phyloP scores from a whole-genome alignment of 92 coral and sea anemone species.

The Galaxea fascicularis region DNA sequence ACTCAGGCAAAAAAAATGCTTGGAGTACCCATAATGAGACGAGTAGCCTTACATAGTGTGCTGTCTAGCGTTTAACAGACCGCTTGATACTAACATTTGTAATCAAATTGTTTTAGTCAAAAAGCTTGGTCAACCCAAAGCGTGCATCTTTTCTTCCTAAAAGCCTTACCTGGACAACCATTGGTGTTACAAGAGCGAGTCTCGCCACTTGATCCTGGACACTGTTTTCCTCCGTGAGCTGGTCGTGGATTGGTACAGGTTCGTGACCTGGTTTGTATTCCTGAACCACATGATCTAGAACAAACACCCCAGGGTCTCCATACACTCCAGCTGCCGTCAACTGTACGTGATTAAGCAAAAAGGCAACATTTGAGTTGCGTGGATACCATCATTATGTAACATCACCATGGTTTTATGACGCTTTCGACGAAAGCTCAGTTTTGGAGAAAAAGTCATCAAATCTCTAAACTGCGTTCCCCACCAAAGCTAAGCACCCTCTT shows the following conservation, averaged over 20 bases:
- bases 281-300: constrained; percentile 62
- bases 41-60: too few relatives aligned
- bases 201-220: constrained; percentile 56
- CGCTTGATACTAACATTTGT: too few relatives aligned
- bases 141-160: not conserved
- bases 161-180: constrained; percentile 47
- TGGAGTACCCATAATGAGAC: too few relatives aligned
- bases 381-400: not conserved
- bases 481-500: too few relatives aligned
- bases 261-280: constrained; percentile 52
- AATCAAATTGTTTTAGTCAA: too few relatives aligned
- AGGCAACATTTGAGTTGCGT: not conserved
- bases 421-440: too few relatives aligned
- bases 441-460: too few relatives aligned
- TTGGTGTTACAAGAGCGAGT: constrained; percentile 58
- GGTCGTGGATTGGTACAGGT: constrained; percentile 62
- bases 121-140: too few relatives aligned
- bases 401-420: too few relatives aligned
- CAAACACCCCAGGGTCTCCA: constrained; percentile 69
- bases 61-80: too few relatives aligned
- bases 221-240: constrained; percentile 48
- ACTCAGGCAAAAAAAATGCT: too few relatives aligned
- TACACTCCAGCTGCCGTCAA: constrained; percentile 68
- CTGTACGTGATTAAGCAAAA: constrained; percentile 1
- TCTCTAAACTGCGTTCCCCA: too few relatives aligned